A percentile compares a stretch with the other conserved stretches of the same genome.
Evolutionary conservation across 2,888 invertebrate genomes (phyloP).

Genomic region (Byasa hedistus): DNA sequence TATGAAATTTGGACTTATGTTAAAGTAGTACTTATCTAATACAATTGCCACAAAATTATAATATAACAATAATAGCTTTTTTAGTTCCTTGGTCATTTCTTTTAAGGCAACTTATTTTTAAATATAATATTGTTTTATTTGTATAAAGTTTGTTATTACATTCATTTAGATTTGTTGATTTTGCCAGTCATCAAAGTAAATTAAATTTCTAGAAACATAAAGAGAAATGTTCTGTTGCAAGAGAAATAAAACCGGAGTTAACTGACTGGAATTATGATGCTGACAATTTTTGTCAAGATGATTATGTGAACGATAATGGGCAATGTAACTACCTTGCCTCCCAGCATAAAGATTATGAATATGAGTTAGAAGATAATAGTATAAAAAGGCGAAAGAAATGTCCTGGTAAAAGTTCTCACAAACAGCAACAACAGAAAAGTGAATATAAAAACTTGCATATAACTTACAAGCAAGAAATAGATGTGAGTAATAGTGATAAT

Average conservation of each 20-base stretch:
- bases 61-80: no score
- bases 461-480: constrained; percentile 10
- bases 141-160: background rate
- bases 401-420: background rate
- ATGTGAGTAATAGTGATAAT: constrained; percentile 1
- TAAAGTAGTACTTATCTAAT: no score
- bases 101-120: no score
- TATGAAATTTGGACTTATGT: no score
- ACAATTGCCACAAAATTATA: no score
- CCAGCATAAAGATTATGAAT: background rate
- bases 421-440: background rate
- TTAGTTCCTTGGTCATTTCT: no score
- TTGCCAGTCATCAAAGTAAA: no score
- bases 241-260: constrained; percentile 13
- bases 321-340: background rate
- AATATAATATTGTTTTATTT: background rate
- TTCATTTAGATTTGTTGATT: background rate
- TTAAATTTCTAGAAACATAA: constrained; percentile 13
- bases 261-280: background rate
- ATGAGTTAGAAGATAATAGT: background rate
- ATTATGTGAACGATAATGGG: constrained; percentile 6
- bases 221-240: constrained; percentile 4
- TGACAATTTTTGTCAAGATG: constrained; percentile 2
- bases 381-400: constrained; percentile 7
- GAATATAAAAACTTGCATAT: constrained; percentile 1